These are phyloP conservation scores for Acleris sparsana DNA, from an alignment of 2,888 invertebrate species.

Conservation along the genomic window DNA sequence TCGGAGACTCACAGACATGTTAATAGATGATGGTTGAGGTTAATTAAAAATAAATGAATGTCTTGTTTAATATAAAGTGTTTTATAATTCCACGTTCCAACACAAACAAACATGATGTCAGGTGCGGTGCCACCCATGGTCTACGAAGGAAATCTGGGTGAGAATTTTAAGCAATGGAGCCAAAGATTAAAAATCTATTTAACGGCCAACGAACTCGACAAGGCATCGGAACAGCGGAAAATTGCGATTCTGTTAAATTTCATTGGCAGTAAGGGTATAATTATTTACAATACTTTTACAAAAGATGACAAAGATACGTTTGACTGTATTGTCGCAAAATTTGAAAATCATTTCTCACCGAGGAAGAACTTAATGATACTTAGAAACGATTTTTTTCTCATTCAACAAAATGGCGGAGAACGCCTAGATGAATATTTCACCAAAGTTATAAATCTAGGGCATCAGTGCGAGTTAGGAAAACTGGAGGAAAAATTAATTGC, in stretches of 20 bases:
- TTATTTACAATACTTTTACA: neutral
- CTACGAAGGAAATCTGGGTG: too few relatives aligned
- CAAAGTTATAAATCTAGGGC: conserved; percentile 13
- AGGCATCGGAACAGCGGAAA: neutral
- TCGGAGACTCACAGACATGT: too few relatives aligned
- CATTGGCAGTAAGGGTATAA: neutral
- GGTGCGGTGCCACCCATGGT: too few relatives aligned
- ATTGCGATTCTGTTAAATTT: neutral
- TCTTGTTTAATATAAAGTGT: too few relatives aligned
- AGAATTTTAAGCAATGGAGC: neutral
- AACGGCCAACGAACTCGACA: neutral
- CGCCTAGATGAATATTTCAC: conserved; percentile 9
- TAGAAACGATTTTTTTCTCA: conserved; percentile 5
- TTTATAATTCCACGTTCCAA: too few relatives aligned
- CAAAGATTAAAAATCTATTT: neutral
- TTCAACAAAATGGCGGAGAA: conserved; percentile 10
- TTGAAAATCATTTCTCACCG: conserved; percentile 4
- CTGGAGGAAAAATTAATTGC: conserved; percentile 1
- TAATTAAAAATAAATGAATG: too few relatives aligned
- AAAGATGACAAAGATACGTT: neutral
- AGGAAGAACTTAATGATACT: conserved; percentile 7
- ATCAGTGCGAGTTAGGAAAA: neutral
- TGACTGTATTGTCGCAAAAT: neutral
- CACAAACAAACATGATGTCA: too few relatives aligned
- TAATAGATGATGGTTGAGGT: too few relatives aligned